Conservation (phyloP, 1,140 invertebrate genomes). For the Chlorops oryzae region DNA sequence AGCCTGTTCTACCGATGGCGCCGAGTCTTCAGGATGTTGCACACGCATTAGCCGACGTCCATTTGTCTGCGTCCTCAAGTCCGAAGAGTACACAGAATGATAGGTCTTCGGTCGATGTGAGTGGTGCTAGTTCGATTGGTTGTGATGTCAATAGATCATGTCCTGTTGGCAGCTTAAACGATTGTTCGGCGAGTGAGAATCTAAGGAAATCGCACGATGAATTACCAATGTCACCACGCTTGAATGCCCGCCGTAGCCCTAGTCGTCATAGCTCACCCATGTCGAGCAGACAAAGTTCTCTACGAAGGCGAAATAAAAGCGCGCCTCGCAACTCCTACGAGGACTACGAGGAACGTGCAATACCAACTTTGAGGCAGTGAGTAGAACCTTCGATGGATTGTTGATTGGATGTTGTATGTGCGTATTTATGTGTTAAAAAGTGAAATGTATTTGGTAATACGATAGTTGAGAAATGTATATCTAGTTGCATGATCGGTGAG, state of each 20-base stretch:
- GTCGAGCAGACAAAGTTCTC: slow-evolving; percentile 54
- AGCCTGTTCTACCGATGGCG: slow-evolving; percentile 37
- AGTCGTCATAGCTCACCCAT: slow-evolving; percentile 43
- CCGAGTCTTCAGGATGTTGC: slow-evolving; percentile 46
- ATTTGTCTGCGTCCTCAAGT: slow-evolving; percentile 20
- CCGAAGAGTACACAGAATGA: slow-evolving; percentile 33
- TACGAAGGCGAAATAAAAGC: slow-evolving; percentile 67
- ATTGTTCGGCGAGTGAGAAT: slow-evolving; percentile 8
- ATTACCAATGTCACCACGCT: slow-evolving; percentile 37
- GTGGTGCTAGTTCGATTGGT: slow-evolving; percentile 22
- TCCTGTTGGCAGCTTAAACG: not conserved
- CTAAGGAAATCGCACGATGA: slow-evolving; percentile 40
- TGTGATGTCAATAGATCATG: too few species aligned
- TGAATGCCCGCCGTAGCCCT: slow-evolving; percentile 25
- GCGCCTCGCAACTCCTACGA: slow-evolving; percentile 72
- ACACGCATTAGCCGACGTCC: slow-evolving; percentile 33
- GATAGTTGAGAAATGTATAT: not conserved
- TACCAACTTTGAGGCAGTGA: slow-evolving; percentile 77
- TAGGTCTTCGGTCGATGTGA: slow-evolving; percentile 30
- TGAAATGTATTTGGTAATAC: not conserved
- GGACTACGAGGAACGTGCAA: slow-evolving; percentile 76
- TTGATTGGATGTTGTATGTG: not conserved
- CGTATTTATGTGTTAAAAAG: not conserved
- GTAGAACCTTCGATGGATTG: slow-evolving; percentile 28
- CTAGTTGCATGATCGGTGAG: not conserved